Base-by-base conservation (phyloP, 2,797 vertebrate species). In the Enteromius paludinosus region DNA sequence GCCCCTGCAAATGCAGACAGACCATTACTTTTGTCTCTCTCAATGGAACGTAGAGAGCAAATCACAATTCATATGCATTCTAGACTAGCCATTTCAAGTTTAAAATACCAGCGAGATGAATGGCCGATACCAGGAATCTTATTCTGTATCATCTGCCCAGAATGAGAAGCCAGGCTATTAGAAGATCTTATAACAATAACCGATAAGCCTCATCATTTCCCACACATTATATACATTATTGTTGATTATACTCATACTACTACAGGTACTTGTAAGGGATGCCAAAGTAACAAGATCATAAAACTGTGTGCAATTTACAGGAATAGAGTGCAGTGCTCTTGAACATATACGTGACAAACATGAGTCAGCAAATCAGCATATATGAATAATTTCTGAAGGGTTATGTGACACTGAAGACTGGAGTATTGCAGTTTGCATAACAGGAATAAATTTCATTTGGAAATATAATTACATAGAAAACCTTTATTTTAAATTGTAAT, bases 201-300 rank as follows among this genome's bases (percentile, higher is more conserved):
- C 0, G 23, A 41, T 61, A 75, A 75, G 54, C 14, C 35, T 61
- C 35, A 74, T 25, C 59, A 75, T 59, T 15, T 56, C 11, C 33
- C 8, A 61, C 52, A 75, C n/a, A 41, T 61, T 61, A 61, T 23
- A 41, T 43, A 30, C 25, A 30, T 62, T 17, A 62, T 75, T 61
- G 9, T 23, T 61, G 54, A 28, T 41, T 20, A 28, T 41, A 43
- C 3, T 5, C 33, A 25, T 56, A 74, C 11, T 49, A 73, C 20
- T 17, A 71, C 25, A 30, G 4, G 4, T 30, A 52, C 28, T 30
- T 49, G 66, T 30, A 71, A 71, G 17, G 43, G 25, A 71, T 47
- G 43, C 68, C 23, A 71, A 49, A 71, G 43, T 71, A 45, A 72
- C 25, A 72, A 52, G 25, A 72, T 52, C 45, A 72, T 52, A 52